Conservation (phyloP, 2,888 invertebrate species). For the Griposia aprilina region DNA sequence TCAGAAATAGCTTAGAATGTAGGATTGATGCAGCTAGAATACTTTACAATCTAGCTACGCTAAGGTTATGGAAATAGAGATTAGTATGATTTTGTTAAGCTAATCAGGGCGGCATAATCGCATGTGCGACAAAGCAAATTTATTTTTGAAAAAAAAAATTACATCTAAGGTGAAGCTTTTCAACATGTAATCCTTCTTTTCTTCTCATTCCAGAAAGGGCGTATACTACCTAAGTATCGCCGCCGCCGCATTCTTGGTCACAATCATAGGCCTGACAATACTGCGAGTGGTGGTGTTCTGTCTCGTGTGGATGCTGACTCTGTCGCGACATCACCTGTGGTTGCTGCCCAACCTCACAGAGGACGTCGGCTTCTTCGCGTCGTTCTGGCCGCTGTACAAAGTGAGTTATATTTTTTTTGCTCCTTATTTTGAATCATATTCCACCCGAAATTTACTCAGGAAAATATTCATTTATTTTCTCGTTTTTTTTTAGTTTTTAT, state of each 20-base stretch:
- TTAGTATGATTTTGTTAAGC: too few relatives aligned
- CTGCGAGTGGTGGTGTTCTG: conserved; percentile 98
- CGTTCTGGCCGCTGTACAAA: conserved; percentile 99
- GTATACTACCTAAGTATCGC: conserved; percentile 99
- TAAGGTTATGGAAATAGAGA: too few relatives aligned
- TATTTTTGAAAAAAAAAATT: too few relatives aligned
- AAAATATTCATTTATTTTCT: too few relatives aligned
- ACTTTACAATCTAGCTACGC: too few relatives aligned
- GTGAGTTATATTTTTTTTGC: conserved; percentile 85
- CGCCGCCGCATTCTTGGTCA: conserved; percentile 98
- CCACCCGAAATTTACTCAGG: too few relatives aligned
- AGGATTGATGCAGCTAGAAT: too few relatives aligned
- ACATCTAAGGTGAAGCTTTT: background rate
- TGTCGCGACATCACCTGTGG: conserved; percentile 98
- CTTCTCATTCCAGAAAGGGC: conserved; percentile 92
- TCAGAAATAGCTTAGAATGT: too few relatives aligned
- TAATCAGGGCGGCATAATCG: too few relatives aligned
- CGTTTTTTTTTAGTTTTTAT: too few relatives aligned
- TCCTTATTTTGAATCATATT: too few relatives aligned
- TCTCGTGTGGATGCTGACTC: conserved; percentile 95
- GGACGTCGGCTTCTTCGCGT: conserved; percentile 99
- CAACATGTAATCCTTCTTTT: background rate
- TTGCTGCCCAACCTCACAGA: conserved; percentile 99
- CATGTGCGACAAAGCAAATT: too few relatives aligned
- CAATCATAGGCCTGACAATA: conserved; percentile 97